phyloP scores from a whole-genome alignment of 2,113 vertebrate species.

The Protomyctophum bolini region DNA sequence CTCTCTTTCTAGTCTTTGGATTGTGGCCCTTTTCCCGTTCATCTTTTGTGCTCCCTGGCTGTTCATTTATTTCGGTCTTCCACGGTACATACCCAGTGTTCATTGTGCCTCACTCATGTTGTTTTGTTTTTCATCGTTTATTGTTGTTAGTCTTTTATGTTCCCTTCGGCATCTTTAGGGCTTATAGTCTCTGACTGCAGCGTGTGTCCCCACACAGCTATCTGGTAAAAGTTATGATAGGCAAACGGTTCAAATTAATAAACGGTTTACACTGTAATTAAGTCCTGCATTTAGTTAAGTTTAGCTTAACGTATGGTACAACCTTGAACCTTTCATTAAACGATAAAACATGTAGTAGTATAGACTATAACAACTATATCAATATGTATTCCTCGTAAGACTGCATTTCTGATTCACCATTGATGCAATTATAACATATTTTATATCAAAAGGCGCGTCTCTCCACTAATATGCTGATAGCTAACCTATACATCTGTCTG shows the following conservation, averaged over 20 bases:
- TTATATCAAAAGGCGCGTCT: conserved; percentile 6
- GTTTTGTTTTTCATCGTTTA: conserved; percentile 38
- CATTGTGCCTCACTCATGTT: conserved; percentile 41
- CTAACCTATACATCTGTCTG: conserved; percentile 8
- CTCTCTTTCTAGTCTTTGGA: conserved; percentile 74
- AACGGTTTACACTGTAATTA: conserved; percentile 1
- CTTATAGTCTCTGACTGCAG: conserved; percentile 1
- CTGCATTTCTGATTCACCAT: background rate
- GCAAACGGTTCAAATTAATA: conserved; percentile 11
- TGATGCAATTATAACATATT: background rate
- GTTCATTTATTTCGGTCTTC: conserved; percentile 49
- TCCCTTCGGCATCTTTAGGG: conserved; percentile 3
- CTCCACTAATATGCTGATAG: conserved; percentile 28
- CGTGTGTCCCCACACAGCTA: conserved; percentile 9
- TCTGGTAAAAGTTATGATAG: conserved; percentile 16
- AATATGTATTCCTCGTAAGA: background rate
- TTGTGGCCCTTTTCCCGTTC: conserved; percentile 64
- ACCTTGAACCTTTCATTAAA: conserved; percentile 1
- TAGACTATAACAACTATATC: conserved; percentile 1
- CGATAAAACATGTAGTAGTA: background rate
- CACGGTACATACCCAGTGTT: conserved; percentile 40
- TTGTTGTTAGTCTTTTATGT: conserved; percentile 25
- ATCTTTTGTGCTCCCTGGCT: conserved; percentile 61
- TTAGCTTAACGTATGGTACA: too few relatives aligned
- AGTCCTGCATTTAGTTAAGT: too few relatives aligned